A percentile compares a stretch with the other conserved stretches of the same genome.
phyloP scores from a whole-genome alignment of 2,113 vertebrate species.

The Hydropotes inermis region DNA sequence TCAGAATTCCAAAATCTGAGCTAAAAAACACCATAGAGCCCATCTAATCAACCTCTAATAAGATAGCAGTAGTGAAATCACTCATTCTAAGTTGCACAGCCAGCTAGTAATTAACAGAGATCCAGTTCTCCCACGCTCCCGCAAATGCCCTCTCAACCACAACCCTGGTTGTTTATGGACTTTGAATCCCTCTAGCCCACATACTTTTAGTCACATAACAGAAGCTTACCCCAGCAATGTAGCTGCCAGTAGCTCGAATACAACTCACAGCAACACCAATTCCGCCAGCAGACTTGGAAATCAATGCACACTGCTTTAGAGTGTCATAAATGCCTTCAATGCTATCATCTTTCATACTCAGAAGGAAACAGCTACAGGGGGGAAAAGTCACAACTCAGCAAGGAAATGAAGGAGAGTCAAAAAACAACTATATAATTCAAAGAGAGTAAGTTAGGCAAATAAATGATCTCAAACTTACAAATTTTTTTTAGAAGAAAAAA shows the following conservation, averaged over 20 bases:
- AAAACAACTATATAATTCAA: background rate
- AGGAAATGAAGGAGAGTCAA: background rate
- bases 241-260: conserved; percentile 96
- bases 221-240: conserved; percentile 93
- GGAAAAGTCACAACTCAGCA: background rate
- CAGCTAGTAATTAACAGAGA: conserved; percentile 1
- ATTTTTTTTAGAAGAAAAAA: background rate
- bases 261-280: conserved; percentile 96
- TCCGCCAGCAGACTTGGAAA: conserved; percentile 97
- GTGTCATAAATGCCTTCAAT: conserved; percentile 98
- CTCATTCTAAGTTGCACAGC: background rate
- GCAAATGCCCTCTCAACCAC: background rate
- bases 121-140: background rate
- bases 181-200: background rate
- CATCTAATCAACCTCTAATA: background rate
- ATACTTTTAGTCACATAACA: background rate
- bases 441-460: background rate
- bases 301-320: conserved; percentile 94
- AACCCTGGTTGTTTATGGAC: background rate
- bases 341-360: conserved; percentile 97
- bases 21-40: background rate
- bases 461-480: conserved; percentile 15
- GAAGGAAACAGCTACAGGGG: conserved; percentile 90
- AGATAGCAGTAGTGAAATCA: background rate
- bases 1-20: conserved; percentile 30